Base-by-base conservation (phyloP, 2,888 invertebrate genomes). In the Sphaerophoria rueppellii region DNA sequence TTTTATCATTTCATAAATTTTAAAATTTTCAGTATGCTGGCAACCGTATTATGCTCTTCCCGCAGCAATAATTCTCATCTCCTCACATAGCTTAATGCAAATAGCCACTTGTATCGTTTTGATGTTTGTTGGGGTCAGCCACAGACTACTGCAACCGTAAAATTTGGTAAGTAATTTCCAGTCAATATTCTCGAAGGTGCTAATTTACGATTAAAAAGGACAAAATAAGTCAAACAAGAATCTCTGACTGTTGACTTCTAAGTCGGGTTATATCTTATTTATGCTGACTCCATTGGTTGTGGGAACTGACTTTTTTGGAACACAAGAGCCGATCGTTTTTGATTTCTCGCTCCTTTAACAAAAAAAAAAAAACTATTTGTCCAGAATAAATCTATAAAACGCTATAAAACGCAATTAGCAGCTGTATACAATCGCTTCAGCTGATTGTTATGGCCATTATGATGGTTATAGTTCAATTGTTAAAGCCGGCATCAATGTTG, bases 151-250 rank as follows among this genome's bases (percentile, higher is more conserved):
- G 85, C 63, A 81, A 77, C 85, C 85, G 85, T 85, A 85, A 85
- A 85, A 85, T 85, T 85, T 81, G 81, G 85, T 85, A 81, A 85
- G 76, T 85, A 77, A 85, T 85, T 76, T 85, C 81, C 85, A 85
- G 85, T 85, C 81, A 85, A 85, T 77, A 85, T 72, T 72, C 37
- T 7, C 40, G 6, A 77, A 85, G 81, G 85, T 85, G 85, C 85
- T 85, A 85, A 85, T 85, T 85, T 81, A 81, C 81, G 85, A 85
- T 85, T 85, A 85, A 85, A 85, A 85, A 85, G 85, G 85, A 85
- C 85, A 85, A 85, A 85, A 85, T 81, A 58, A 85, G 81, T 77
- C 55, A 81, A 85, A 85, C 83, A 85, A 85, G 77, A 81, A 43
- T 48, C 57, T 34, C 11, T 34, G 9, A 50, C 24, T 35, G n/a